Conservation (phyloP, 2,888 invertebrate genomes). For the Omphaloscelis lunosa region DNA sequence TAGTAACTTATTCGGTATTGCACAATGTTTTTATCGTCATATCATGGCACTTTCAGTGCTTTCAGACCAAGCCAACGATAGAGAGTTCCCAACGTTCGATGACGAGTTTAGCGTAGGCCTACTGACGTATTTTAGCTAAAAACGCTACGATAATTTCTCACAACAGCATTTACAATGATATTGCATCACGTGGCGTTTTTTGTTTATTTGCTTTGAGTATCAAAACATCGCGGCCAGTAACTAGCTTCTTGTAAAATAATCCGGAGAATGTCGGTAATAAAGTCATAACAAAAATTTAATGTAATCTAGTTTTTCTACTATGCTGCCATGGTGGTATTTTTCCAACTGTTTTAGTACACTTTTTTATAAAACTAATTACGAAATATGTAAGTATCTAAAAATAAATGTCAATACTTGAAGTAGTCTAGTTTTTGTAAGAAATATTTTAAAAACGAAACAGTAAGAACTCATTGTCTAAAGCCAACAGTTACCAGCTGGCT, state of each 20-base stretch:
- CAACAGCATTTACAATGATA: background rate
- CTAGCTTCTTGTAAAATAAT: constrained; percentile 24
- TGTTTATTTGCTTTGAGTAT: background rate
- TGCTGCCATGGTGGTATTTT: background rate
- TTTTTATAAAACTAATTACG: background rate
- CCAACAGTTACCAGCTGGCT: background rate
- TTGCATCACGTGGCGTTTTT: background rate
- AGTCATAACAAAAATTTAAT: background rate
- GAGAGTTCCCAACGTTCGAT: background rate
- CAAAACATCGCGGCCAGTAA: background rate
- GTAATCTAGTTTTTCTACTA: constrained; percentile 6
- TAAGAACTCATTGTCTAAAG: background rate
- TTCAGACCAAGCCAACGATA: background rate
- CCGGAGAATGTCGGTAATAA: background rate
- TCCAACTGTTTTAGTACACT: background rate
- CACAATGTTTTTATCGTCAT: background rate
- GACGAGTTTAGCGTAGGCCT: background rate
- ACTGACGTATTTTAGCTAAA: background rate
- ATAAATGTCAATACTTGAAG: background rate
- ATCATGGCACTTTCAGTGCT: background rate
- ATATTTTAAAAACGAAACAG: background rate
- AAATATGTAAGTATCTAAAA: constrained; percentile 4
- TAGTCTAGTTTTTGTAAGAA: background rate
- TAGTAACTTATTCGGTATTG: background rate
- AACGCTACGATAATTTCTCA: background rate